Evolutionary conservation across 2,113 vertebrate genomes (phyloP), one percentile per base, ranked within the genome.

Genomic region (Hyperoodon ampullatus): DNA sequence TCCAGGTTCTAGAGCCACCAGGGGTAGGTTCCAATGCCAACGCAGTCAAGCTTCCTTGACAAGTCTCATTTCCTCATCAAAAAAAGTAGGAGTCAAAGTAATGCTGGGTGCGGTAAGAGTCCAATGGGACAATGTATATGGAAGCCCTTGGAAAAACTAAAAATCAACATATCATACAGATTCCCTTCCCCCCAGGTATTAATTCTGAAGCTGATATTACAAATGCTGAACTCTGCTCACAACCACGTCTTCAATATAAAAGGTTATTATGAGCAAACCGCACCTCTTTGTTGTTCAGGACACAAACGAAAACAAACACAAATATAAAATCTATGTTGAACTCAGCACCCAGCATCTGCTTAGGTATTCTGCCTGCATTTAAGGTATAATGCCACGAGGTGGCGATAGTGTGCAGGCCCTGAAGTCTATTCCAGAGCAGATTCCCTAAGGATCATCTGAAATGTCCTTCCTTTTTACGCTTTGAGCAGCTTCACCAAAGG

Each of bases 301-400:
- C 24, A 82, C 24, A 44, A 92, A 35, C 21, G 58, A 35, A 90
- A 78, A 13, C 26, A 61, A 68, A 75, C 65, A 21, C 74, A 70
- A 60, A 74, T 58, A 21, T 53, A 58, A 39, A 74, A 30, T 44
- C 8, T 53, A 0, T 3, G 3, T 60, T 55, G 85, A 66, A 44
- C 28, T 42, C 5, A 6, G 44, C 0, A 10, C 3, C 3, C 55
- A 30, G 66, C 30, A 23, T 42, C 35, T 23, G 6, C 5, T 71
- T 24, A 55, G 58, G 53, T 8, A 58, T 50, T 72, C 84, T 90
- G 58, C 77, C 61, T 91, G 96, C 77, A 90, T 28, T 95, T 96
- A 93, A 98, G 97, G 82, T 75, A 91, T 13, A 1, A 0, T 0
- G 66, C 96, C 97, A 97, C 93, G 91, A 98, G 97, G 93, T 95